Evolutionary conservation across 37 sponge, comb jelly and placozoan species (phyloP).

Genomic region (Aphrocallistes beatrix): DNA sequence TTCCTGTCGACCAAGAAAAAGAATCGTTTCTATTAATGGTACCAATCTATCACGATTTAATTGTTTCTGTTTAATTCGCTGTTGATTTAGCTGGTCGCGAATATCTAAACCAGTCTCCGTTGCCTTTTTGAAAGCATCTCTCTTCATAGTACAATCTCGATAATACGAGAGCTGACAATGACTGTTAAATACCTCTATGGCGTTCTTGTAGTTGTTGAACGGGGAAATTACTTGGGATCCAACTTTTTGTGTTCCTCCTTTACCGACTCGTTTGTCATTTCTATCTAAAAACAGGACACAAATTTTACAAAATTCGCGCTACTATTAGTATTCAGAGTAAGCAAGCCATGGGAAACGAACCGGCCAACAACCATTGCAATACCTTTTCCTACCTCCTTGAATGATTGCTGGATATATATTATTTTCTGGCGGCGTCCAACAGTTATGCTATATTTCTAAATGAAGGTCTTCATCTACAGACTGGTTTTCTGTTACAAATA

Average conservation of each 20-base stretch:
- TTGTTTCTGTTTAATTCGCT: constrained; percentile 10
- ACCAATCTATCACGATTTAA: too few relatives aligned
- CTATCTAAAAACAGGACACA: neutral
- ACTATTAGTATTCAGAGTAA: neutral
- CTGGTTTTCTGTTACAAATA: too few relatives aligned
- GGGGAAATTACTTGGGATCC: neutral
- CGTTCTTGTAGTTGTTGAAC: neutral
- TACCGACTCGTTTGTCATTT: neutral
- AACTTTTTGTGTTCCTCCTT: neutral
- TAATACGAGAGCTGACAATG: neutral
- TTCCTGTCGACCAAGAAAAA: neutral
- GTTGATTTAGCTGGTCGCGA: neutral
- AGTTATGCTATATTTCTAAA: neutral
- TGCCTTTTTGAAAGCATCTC: neutral
- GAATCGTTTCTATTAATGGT: neutral
- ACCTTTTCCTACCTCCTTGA: constrained; percentile 11
- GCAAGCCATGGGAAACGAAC: neutral
- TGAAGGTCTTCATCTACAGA: too few relatives aligned
- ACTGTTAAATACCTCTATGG: neutral
- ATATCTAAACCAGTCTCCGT: neutral
- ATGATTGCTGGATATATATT: neutral
- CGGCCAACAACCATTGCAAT: neutral
- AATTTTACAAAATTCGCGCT: neutral
- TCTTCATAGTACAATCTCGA: neutral
- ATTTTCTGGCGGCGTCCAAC: constrained; percentile 3